Base-by-base conservation (phyloP, 2,888 invertebrate genomes). In the Agapostemon virescens region DNA sequence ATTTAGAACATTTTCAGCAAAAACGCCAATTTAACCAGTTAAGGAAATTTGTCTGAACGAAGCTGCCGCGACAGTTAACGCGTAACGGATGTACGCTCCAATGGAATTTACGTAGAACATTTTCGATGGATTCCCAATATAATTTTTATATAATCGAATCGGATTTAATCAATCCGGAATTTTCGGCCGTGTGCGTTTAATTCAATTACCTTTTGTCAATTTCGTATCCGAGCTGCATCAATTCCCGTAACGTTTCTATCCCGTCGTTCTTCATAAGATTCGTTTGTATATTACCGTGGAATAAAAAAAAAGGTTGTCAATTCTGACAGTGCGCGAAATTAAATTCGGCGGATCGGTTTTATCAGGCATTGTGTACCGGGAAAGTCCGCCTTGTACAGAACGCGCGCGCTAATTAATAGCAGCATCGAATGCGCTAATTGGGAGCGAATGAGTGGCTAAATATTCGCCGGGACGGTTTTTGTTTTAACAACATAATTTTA, bases 81-180 rank as follows among this genome's bases (percentile, higher is more conserved):
- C 7, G 30, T 58, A 30, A 30, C 58, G 30, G 30, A 30, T 58
- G 58, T 2, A 13, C 30, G 52, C 52, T 23, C 23, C 13, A 6
- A 17, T 58, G 58, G 58, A 55, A 58, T 61, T 58, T 61, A 36
- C 20, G 70, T 70, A 69, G 70, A 79, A 69, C 76, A 68, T 42
- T 52, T 55, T 75, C 69, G 42, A 70, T 61, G 78, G 55, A 58
- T 30, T 70, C 63, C 61, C 81, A 64, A 72, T 75, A 79, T 67
- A 72, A 70, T 85, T 87, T 84, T 88, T 87, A 85, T 61, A 11
- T 30, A 58, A 58, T 58, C 30, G 23, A 58, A 58, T 30, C 58
- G 20, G 17, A 58, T 58, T 55, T 55, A 55, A 55, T 55, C 26
- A 55, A 15, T 15, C 13, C 0, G 55, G 55, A 26, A 55, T 55